Percentiles rank a stretch among this genome's conserved stretches.
These are phyloP conservation scores for Chesias legatella DNA, from an alignment of 2,888 invertebrate genomes.

Conservation along the genomic window DNA sequence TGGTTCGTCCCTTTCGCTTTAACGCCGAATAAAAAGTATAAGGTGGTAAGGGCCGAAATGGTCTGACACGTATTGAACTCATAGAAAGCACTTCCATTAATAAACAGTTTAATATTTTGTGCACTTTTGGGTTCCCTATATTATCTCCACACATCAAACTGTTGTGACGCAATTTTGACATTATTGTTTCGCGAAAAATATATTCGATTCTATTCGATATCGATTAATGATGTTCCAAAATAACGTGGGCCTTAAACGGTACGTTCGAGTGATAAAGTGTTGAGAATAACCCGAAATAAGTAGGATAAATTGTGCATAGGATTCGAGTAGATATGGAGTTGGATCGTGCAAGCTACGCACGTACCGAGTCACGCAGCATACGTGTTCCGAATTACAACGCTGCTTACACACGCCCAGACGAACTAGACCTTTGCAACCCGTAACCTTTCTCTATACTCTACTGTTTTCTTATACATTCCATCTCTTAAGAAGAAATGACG, in stretches of 20 bases:
- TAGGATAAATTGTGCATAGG: slow-evolving; percentile 58
- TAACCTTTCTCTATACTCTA: slow-evolving; percentile 20
- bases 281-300: slow-evolving; percentile 50
- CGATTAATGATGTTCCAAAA: too few relatives aligned
- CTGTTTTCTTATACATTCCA: slow-evolving; percentile 1
- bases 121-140: too few relatives aligned
- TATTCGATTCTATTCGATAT: too few relatives aligned
- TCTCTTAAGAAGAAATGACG: slow-evolving; percentile 18
- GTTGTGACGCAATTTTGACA: too few relatives aligned
- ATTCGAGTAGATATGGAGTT: slow-evolving; percentile 49
- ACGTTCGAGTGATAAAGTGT: slow-evolving; percentile 15
- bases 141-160: too few relatives aligned
- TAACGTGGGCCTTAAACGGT: too few relatives aligned
- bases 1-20: slow-evolving; percentile 37
- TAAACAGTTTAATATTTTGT: too few relatives aligned
- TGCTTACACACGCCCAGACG: slow-evolving; percentile 42
- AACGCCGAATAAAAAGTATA: slow-evolving; percentile 39
- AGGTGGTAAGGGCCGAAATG: slow-evolving; percentile 36
- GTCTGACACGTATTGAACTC: too few relatives aligned
- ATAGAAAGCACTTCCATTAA: too few relatives aligned
- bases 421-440: slow-evolving; percentile 34
- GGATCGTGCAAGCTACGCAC: slow-evolving; percentile 52
- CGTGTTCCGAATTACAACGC: slow-evolving; percentile 50
- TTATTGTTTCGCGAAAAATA: too few relatives aligned
- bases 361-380: slow-evolving; percentile 58